Conservation (phyloP, 2,113 vertebrate genomes). For the Limanda limanda region DNA sequence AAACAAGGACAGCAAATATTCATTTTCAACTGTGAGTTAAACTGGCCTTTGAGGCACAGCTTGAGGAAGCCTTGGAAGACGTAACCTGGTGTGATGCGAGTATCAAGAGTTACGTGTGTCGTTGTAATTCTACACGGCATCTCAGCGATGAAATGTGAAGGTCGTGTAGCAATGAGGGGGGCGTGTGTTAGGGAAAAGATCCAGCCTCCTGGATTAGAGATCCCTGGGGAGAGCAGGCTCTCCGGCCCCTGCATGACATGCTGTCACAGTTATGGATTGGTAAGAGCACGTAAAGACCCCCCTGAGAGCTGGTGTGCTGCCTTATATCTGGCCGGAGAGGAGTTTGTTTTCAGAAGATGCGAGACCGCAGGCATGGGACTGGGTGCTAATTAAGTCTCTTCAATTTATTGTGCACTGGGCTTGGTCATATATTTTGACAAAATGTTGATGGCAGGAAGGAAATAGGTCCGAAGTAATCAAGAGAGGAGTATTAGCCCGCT, state of each 20-base stretch:
- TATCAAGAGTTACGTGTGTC: slow-evolving; percentile 34
- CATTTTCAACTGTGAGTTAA: slow-evolving; percentile 42
- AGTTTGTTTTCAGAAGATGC: slow-evolving; percentile 22
- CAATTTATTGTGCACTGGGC: slow-evolving; percentile 38
- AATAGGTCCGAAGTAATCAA: not conserved
- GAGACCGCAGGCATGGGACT: slow-evolving; percentile 18
- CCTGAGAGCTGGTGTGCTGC: slow-evolving; percentile 33
- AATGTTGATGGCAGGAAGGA: not conserved
- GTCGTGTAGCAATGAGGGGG: slow-evolving; percentile 55
- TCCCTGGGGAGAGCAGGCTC: slow-evolving; percentile 45
- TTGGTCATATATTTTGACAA: slow-evolving; percentile 14
- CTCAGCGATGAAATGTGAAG: slow-evolving; percentile 65
- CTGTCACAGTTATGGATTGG: slow-evolving; percentile 70
- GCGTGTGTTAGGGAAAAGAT: slow-evolving; percentile 43
- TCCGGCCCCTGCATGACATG: slow-evolving; percentile 47
- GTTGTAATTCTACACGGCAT: slow-evolving; percentile 59
- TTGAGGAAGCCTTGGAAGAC: not conserved
- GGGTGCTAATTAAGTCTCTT: slow-evolving; percentile 44
- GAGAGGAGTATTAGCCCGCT: not conserved
- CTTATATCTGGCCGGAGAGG: slow-evolving; percentile 42
- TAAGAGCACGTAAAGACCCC: slow-evolving; percentile 39
- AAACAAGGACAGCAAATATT: slow-evolving; percentile 23
- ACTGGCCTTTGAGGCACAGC: slow-evolving; percentile 9
- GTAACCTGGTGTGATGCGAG: slow-evolving; percentile 36
- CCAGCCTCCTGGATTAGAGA: slow-evolving; percentile 64